These are phyloP conservation scores for Athetis lepigone DNA, from an alignment of 2,888 invertebrate genomes.

Conservation along the genomic window DNA sequence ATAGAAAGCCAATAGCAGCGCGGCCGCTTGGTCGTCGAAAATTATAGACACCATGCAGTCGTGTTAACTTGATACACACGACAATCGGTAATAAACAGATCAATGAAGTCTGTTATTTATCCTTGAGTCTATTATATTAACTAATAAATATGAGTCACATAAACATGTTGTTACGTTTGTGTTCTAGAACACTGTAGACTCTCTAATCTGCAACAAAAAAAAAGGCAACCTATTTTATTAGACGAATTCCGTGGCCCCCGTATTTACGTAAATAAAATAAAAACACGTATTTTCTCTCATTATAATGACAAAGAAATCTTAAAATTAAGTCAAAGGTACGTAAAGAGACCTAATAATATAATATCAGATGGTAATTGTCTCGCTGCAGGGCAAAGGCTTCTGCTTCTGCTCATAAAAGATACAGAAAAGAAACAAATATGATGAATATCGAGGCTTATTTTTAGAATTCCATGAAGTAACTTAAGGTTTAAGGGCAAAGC, in stretches of 20 bases:
- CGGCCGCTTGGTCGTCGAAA: too few species aligned
- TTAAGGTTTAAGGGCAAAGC: slow-evolving; percentile 12
- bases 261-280: neutral
- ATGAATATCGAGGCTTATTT: slow-evolving; percentile 15
- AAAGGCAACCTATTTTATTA: neutral
- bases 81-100: slow-evolving; percentile 30
- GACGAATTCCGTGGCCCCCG: neutral
- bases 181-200: neutral
- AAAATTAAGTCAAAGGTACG: neutral
- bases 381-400: neutral
- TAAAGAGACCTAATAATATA: neutral
- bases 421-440: slow-evolving; percentile 11
- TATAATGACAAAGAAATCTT: slow-evolving; percentile 12
- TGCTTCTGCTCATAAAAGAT: slow-evolving; percentile 6
- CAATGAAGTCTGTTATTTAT: slow-evolving; percentile 25
- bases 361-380: slow-evolving; percentile 10
- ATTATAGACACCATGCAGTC: neutral
- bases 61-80: slow-evolving; percentile 43
- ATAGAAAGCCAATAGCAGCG: too few species aligned
- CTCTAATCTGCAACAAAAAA: neutral
- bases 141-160: slow-evolving; percentile 34
- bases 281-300: neutral
- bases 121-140: slow-evolving; percentile 38
- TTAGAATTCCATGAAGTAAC: slow-evolving; percentile 13
- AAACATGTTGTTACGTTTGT: slow-evolving; percentile 7